These are phyloP conservation scores for Leucopternis melanops DNA, from an alignment of 2,113 vertebrate species.

Conservation along the genomic window DNA sequence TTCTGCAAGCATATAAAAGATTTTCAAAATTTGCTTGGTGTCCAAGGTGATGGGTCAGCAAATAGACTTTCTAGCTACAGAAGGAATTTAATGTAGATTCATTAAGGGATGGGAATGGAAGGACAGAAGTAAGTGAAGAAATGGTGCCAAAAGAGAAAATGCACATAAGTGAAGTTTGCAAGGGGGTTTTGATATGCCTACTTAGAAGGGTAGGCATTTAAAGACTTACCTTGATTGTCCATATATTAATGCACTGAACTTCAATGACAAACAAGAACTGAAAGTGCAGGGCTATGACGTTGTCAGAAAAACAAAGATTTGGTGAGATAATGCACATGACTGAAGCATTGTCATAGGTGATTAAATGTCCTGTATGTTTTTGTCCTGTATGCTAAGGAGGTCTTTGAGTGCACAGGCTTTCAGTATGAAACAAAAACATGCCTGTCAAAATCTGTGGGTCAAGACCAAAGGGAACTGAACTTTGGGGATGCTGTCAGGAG, in stretches of 20 bases:
- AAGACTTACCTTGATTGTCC: not conserved
- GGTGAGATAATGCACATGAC: not conserved
- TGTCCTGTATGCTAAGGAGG: not conserved
- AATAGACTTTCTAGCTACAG: not conserved
- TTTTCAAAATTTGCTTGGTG: not conserved
- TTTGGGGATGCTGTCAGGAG: not conserved
- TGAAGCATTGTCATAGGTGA: not conserved
- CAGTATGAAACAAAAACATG: not conserved
- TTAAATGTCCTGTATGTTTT: not conserved
- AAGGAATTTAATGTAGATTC: not conserved
- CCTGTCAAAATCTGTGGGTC: not conserved
- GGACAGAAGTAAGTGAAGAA: not conserved
- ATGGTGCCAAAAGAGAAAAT: not conserved
- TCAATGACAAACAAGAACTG: not conserved
- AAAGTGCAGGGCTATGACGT: not conserved
- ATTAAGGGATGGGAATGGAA: not conserved
- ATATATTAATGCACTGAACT: not conserved
- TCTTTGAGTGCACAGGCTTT: not conserved
- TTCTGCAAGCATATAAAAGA: not conserved
- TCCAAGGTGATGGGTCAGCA: not conserved
- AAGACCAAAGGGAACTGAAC: not conserved
- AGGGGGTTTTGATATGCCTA: not conserved
- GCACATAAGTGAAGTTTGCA: not conserved
- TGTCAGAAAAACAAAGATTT: not conserved
- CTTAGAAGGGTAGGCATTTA: not conserved